A percentile compares a stretch with the other conserved stretches of the same genome.
Conservation (phyloP, 37 sponge, comb jelly and placozoan genomes). For the Spongilla lacustris region DNA sequence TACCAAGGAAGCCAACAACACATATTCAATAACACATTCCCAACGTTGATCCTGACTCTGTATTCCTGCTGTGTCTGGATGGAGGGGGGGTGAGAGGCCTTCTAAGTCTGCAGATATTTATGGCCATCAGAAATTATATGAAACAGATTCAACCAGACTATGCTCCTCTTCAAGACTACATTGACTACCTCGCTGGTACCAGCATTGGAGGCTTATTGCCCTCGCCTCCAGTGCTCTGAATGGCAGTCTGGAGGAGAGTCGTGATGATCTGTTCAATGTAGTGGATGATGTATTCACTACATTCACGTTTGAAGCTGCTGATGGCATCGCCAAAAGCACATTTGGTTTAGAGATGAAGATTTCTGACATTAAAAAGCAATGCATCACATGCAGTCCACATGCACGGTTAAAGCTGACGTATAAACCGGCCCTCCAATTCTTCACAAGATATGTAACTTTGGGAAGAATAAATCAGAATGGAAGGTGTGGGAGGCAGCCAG, state of each 20-base stretch:
- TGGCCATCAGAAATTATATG: constrained; percentile 42
- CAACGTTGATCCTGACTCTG: too few species aligned
- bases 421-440: constrained; percentile 42
- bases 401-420: constrained; percentile 32
- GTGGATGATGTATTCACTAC: constrained; percentile 18
- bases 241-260: constrained; percentile 18
- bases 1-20: too few species aligned
- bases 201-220: constrained; percentile 46
- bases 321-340: constrained; percentile 17
- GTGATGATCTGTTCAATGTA: constrained; percentile 13
- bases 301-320: not conserved
- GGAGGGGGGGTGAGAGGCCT: constrained; percentile 65
- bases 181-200: constrained; percentile 72
- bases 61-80: constrained; percentile 41
- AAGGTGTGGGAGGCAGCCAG: constrained; percentile 65
- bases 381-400: constrained; percentile 31
- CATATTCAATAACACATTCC: too few species aligned
- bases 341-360: constrained; percentile 30
- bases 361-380: constrained; percentile 8
- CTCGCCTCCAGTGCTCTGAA: not conserved
- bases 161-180: constrained; percentile 15
- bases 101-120: constrained; percentile 29
- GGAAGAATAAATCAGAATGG: not conserved
- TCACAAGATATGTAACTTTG: constrained; percentile 47
- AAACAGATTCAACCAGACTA: constrained; percentile 3